Evolutionary conservation across 2,888 invertebrate genomes (phyloP), one percentile per base, ranked within the genome.

Genomic region (Buathra laborator): DNA sequence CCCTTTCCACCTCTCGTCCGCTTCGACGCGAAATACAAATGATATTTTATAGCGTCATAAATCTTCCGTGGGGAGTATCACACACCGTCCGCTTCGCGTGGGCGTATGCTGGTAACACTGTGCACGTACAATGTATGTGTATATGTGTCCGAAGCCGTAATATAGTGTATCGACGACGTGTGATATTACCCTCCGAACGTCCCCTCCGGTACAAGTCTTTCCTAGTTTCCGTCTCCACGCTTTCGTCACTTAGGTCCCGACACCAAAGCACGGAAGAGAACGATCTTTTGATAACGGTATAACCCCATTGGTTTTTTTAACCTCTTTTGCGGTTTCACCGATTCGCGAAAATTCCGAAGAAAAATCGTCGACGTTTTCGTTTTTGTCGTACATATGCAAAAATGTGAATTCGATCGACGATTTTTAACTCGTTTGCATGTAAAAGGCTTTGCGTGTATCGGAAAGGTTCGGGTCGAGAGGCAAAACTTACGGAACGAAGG

Each of bases 21-120:
- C 91, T 90, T 91, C 92, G 92, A 93, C 91, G 92, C 91, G 92
- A 93, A 93, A 93, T 94, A 94, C 93, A 93, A 94, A 94, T 94
- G 94, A 93, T 94, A 94, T 94, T 94, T 94, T 93, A 93, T 93
- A 92, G 93, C 91, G 89, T 89, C 91, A 93, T 94, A 94, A 94
- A 94, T 94, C 92, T 92, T 91, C 89, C 89, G 87, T 88, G 67
- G 87, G 89, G 91, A 91, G 92, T 91, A 56, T 56, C 56, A 56
- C 92, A 56, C 92, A 90, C 84, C 80, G 76, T 78, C 59, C 83
- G 78, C 81, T 81, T 82, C 67, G 24, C 85, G 86, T 85, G 86
- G 80, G 86, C 84, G 84, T 86, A 75, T 82, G 83, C 44, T 77
- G 56, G 37, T 37, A 37, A 37, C 24, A 24, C 24, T 64, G 51